Percentiles rank a stretch among this genome's conserved stretches.
Evolutionary conservation across 2,113 vertebrate species (phyloP).

Genomic region (Corythoichthys haematopterus): DNA sequence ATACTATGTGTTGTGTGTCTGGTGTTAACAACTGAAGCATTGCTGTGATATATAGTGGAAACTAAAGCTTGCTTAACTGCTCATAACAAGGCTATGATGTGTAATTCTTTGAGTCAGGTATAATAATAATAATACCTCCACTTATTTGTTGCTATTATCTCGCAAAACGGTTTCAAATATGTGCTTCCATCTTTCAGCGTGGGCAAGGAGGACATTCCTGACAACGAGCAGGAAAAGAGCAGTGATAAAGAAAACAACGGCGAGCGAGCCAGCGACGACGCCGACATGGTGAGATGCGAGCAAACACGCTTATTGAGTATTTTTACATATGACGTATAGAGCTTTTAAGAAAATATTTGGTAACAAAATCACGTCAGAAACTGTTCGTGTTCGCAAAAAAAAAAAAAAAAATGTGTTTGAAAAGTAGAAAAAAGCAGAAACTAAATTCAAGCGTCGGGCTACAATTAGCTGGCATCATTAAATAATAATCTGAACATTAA

Average conservation of each 20-base stretch:
- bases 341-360: no score
- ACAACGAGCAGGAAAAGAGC: conserved; percentile 84
- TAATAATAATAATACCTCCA: neutral
- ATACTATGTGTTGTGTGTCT: neutral
- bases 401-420: no score
- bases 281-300: conserved; percentile 73
- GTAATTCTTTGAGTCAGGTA: neutral
- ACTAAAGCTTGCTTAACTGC: conserved; percentile 21
- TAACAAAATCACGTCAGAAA: no score
- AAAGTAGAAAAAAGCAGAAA: no score
- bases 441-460: no score
- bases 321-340: no score
- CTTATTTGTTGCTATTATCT: neutral
- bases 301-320: neutral
- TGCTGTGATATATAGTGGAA: neutral
- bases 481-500: no score
- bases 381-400: no score
- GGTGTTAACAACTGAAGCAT: neutral
- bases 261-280: conserved; percentile 76
- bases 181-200: conserved; percentile 61
- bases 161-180: neutral
- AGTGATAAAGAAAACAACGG: conserved; percentile 75
- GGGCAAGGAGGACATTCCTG: conserved; percentile 81
- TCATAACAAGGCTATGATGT: neutral
- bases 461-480: no score